A percentile compares a stretch with the other conserved stretches of the same genome.
Evolutionary conservation across 1,140 invertebrate species (phyloP).

Genomic region (Cyrtorhinus lividipennis): DNA sequence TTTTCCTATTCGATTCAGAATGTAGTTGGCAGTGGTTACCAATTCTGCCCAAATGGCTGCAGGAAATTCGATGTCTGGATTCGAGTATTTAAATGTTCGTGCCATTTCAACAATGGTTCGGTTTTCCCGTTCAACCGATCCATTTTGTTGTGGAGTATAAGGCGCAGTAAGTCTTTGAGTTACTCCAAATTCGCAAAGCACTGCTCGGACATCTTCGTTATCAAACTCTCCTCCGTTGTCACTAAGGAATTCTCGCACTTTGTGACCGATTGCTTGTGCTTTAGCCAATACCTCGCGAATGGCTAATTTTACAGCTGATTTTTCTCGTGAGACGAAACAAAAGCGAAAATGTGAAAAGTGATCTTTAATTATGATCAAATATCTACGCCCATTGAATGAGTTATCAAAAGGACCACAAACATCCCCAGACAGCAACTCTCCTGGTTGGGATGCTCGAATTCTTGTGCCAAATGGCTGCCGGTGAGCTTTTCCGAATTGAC

Average conservation of each 20-base stretch:
- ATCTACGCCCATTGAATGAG: not conserved
- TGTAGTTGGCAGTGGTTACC: conserved; percentile 4
- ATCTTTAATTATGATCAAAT: not conserved
- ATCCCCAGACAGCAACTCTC: not conserved
- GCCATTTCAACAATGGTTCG: conserved; percentile 19
- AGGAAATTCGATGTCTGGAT: conserved; percentile 13
- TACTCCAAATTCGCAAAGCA: not conserved
- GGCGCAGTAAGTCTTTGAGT: not conserved
- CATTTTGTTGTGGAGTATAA: conserved; percentile 1
- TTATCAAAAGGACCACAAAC: not conserved
- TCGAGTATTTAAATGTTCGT: conserved; percentile 18
- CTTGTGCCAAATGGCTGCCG: not conserved
- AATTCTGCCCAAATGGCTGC: conserved; percentile 15
- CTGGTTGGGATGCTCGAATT: not conserved
- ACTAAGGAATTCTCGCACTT: too few relatives aligned
- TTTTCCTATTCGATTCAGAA: conserved; percentile 13
- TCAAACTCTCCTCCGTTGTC: too few relatives aligned
- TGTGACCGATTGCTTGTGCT: not conserved
- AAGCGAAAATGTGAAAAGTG: too few relatives aligned
- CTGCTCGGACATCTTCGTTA: not conserved
- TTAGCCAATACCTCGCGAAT: not conserved
- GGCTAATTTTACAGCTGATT: not conserved
- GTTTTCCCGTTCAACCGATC: conserved; percentile 3
- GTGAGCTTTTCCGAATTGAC: too few relatives aligned
- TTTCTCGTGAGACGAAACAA: conserved; percentile 3